Base-by-base conservation (phyloP, 2,888 invertebrate species). In the Himalopsyche anomala region DNA sequence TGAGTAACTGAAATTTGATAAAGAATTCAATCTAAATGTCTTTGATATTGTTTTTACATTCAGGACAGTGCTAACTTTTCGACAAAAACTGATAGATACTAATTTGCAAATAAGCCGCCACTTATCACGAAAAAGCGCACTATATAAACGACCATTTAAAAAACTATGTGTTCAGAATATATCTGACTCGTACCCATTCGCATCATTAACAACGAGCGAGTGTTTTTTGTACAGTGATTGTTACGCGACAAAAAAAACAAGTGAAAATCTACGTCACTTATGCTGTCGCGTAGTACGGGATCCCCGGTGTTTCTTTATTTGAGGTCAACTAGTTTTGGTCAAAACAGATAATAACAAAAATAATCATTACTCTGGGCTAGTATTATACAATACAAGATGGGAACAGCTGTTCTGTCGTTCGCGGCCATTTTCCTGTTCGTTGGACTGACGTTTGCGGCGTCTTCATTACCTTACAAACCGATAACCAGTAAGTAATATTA, bases 301-400 rank as follows among this genome's bases (percentile, higher is more conserved):
- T 62, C 15, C 19, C 62, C 62, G 28, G 62, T 28, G 2, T 9
- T 2, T 62, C 28, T 62, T n/a, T 19, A 6, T 56, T 5, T 19
- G 62, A 62, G 62, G 62, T 62, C 62, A 62, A 62, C 62, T 28
- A 62, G 62, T 62, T 62, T 62, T 62, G 62, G 28, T 28, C 62
- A 62, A 62, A 19, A 19, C 62, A 28, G 62, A 62, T 62, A 62
- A 28, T 62, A 62, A 8, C 28, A 6, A 62, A 19, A 15, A 62
- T 19, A 62, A 62, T n/a, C 19, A 62, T 62, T 62, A 28, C 8
- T 62, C 5, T 62, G 1, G 8, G 62, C 62, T 19, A 62, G 19
- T 62, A 62, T 28, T 62, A 11, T 19, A 62, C 2, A 2, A 62
- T 19, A 19, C 62, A 15, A 62, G 62, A 62, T 62, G 62, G 28